These are phyloP conservation scores for Laticauda laticaudata DNA, from an alignment of 2,113 vertebrate genomes.

Conservation along the genomic window DNA sequence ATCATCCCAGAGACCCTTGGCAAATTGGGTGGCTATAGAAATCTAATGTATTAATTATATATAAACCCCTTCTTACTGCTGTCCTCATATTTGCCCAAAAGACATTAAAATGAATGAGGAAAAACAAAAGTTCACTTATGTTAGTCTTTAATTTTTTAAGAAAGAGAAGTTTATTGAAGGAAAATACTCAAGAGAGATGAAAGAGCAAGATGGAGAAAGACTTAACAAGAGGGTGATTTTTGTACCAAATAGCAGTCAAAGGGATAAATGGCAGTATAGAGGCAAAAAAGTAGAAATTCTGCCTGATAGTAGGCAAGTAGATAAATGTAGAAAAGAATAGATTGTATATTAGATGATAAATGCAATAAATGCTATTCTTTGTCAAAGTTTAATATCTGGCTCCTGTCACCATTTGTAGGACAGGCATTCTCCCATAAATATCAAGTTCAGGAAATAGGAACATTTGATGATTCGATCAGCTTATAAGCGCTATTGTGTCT, in stretches of 20 bases:
- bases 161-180: neutral
- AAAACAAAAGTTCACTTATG: neutral
- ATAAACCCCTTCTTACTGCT: neutral
- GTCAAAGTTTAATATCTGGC: neutral
- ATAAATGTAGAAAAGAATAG: neutral
- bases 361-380: neutral
- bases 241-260: neutral
- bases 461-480: neutral
- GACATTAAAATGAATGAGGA: neutral
- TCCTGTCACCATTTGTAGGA: neutral
- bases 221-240: neutral
- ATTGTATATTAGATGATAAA: neutral
- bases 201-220: neutral
- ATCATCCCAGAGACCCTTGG: neutral
- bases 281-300: neutral
- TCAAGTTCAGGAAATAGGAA: neutral
- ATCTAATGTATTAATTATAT: neutral
- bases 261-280: neutral
- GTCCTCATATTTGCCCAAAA: neutral
- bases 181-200: neutral
- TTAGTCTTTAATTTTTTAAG: neutral
- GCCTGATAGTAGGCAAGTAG: neutral
- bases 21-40: neutral
- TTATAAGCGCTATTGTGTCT: neutral
- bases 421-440: neutral